Conservation (phyloP, 2,888 invertebrate genomes). For the Allygus modestus region DNA sequence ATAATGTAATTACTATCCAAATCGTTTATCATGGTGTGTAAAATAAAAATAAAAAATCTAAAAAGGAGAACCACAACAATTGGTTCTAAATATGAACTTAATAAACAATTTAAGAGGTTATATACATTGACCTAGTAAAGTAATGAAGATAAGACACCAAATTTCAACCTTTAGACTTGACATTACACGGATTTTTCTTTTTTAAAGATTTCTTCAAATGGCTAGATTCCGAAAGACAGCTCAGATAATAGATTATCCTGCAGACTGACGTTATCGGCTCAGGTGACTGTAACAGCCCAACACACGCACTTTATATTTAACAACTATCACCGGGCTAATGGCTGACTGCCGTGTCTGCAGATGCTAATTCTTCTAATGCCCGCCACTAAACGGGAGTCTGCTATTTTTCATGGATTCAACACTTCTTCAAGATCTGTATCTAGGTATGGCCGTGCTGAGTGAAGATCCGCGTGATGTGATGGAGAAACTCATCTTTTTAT, state of each 20-base stretch:
- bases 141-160: no score
- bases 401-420: constrained; percentile 42
- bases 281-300: neutral
- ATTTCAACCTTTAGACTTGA: no score
- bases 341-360: constrained; percentile 4
- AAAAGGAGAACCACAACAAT: no score
- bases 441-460: neutral
- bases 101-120: no score
- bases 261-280: neutral
- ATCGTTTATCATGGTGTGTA: no score
- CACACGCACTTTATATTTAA: constrained; percentile 51
- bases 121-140: no score
- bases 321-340: constrained; percentile 31
- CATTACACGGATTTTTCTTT: no score
- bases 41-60: no score
- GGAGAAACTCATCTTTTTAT: constrained; percentile 6
- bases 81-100: no score
- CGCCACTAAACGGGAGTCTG: constrained; percentile 13
- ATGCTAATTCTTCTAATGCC: constrained; percentile 38
- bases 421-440: constrained; percentile 42
- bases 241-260: neutral
- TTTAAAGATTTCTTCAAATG: no score
- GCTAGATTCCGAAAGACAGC: no score
- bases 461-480: neutral
- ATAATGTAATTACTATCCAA: no score